phyloP scores from a whole-genome alignment of 1,140 invertebrate genomes.

The Drosophila nikananu region DNA sequence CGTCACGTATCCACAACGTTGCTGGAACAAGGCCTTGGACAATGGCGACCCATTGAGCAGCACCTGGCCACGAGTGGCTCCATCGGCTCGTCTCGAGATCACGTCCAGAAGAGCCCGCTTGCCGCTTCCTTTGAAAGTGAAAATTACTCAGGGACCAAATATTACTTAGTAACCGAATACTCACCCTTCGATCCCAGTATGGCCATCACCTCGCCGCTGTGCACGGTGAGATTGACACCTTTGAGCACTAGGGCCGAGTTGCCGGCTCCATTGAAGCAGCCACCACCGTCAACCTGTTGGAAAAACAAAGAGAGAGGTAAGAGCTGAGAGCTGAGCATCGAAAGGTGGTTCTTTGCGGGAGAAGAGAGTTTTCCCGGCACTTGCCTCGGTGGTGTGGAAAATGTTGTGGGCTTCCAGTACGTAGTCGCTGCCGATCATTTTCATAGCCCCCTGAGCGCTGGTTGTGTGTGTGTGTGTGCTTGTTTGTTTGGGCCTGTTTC shows the following conservation, averaged over 20 bases:
- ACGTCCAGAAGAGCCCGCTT: slow-evolving; percentile 96
- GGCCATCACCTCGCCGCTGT: slow-evolving; percentile 96
- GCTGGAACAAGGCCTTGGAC: slow-evolving; percentile 92
- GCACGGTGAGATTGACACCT: slow-evolving; percentile 95
- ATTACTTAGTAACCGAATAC: neutral
- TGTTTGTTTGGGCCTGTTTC: slow-evolving; percentile 52
- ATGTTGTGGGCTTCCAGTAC: slow-evolving; percentile 95
- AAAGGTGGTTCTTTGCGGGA: slow-evolving; percentile 4
- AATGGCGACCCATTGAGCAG: slow-evolving; percentile 93
- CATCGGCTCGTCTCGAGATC: slow-evolving; percentile 91
- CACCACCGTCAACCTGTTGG: slow-evolving; percentile 91
- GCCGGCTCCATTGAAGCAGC: slow-evolving; percentile 91
- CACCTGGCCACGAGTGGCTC: slow-evolving; percentile 92
- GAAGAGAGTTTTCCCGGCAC: slow-evolving; percentile 63
- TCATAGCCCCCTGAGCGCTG: slow-evolving; percentile 63
- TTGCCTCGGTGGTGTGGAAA: slow-evolving; percentile 94
- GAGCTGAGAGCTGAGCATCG: slow-evolving; percentile 40
- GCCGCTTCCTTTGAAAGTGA: slow-evolving; percentile 89
- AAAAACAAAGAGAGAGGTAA: slow-evolving; percentile 37
- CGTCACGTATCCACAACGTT: slow-evolving; percentile 93
- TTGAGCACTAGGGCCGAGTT: slow-evolving; percentile 94
- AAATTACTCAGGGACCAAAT: no score
- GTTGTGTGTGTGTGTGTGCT: neutral
- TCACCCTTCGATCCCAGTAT: slow-evolving; percentile 96
- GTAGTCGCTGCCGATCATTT: slow-evolving; percentile 93